These are phyloP conservation scores for Lutraria rhynchaena DNA, from an alignment of 1,140 invertebrate genomes.

Conservation along the genomic window DNA sequence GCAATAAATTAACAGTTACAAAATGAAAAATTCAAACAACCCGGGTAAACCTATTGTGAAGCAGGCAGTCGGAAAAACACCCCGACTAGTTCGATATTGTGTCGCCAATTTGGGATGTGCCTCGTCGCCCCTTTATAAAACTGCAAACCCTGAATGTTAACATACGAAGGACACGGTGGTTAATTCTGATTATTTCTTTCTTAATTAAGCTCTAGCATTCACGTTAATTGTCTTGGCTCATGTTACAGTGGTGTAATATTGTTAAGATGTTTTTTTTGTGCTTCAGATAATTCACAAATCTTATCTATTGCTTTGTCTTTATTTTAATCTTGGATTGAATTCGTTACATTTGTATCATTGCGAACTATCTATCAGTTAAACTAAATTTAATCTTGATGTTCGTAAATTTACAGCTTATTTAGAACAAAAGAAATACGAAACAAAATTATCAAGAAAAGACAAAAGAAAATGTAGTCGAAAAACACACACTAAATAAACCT, in stretches of 20 bases:
- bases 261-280: neutral
- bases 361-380: neutral
- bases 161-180: too few relatives aligned
- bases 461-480: too few relatives aligned
- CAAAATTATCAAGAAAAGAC: too few relatives aligned
- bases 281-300: too few relatives aligned
- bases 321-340: conserved; percentile 14
- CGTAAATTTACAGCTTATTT: conserved; percentile 50
- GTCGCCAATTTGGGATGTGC: conserved; percentile 44
- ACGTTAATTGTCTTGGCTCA: conserved; percentile 31
- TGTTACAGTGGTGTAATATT: conserved; percentile 17
- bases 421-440: too few relatives aligned
- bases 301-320: conserved; percentile 10
- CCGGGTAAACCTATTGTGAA: neutral
- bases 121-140: neutral
- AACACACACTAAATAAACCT: too few relatives aligned
- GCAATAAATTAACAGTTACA: neutral
- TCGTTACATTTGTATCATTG: conserved; percentile 41
- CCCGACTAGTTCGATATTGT: neutral
- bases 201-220: too few relatives aligned
- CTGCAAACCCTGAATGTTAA: too few relatives aligned
- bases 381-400: conserved; percentile 38
- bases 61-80: conserved; percentile 41
- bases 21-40: neutral
- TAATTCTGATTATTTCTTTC: too few relatives aligned